Evolutionary conservation across 2,113 vertebrate genomes (phyloP), one percentile per base, ranked within the genome.

Genomic region (Tenrec ecaudatus): DNA sequence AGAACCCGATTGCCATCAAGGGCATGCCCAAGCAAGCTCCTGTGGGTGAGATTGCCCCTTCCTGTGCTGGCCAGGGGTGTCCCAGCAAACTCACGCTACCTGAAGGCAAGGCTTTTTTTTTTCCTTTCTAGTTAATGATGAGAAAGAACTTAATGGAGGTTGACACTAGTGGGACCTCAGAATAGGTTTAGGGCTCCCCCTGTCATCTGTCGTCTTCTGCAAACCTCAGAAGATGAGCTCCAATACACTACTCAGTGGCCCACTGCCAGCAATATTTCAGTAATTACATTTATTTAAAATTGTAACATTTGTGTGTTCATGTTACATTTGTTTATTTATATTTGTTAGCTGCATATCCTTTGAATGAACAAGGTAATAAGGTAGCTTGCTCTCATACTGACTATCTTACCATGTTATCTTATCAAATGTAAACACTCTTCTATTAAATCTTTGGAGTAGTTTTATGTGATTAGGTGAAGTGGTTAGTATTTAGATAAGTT

Each of bases 351-450:
- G 86, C 77, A 95, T 60, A 80, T 73, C 89, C 66, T 96, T 93
- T 82, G 76, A 79, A 95, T 76, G 92, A 95, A 47, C 86, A 95
- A 91, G 88, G 98, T 97, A 96, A 96, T 96, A 95, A 92, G 82
- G 90, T 84, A 92, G 83, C 91, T 96, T 95, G 95, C 96, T 97
- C 86, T 88, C 95, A 83, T 94, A 96, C 94, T 96, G 96, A 95
- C 95, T 97, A 36, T 91, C 95, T 98, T 97, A 97, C 97, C 93
- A 88, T 68, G 76, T 89, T 91, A 93, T 96, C 80, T 92, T 83
- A 85, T 20, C 38, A 92, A 97, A 77, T 88, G 94, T 94, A 98
- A 98, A 98, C 96, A 98, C n/a, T 64, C 64, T 92, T 76, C 0
- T 31, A 85, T 95, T 93, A 81, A 88, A 91, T 97, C 91, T 96